These are phyloP conservation scores for Rhinopomastus cyanomelas DNA, from an alignment of 2,113 vertebrate species.

Conservation along the genomic window DNA sequence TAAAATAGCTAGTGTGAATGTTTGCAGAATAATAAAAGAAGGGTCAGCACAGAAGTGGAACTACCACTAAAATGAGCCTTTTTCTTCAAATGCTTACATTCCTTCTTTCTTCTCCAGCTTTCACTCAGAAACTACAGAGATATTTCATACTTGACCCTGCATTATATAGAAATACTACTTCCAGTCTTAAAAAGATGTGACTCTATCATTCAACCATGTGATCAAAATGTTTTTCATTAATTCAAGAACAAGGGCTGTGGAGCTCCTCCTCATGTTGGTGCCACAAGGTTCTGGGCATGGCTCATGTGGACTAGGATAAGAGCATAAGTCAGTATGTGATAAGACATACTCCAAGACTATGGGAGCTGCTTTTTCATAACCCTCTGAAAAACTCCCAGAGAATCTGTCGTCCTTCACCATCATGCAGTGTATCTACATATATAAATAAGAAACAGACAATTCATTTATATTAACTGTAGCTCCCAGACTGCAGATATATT, in stretches of 20 bases:
- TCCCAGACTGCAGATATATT: slow-evolving; percentile 10
- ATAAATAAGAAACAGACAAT: slow-evolving; percentile 43
- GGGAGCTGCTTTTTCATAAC: not conserved
- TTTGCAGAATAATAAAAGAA: not conserved
- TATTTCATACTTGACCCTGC: not conserved
- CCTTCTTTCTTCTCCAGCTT: not conserved
- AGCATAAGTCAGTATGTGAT: not conserved
- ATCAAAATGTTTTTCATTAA: not conserved
- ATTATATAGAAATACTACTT: not conserved
- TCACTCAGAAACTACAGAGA: not conserved
- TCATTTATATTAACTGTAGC: slow-evolving; percentile 20
- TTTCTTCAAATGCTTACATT: not conserved
- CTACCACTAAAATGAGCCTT: not conserved
- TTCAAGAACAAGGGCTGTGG: not conserved
- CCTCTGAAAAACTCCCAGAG: not conserved
- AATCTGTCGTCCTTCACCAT: not conserved
- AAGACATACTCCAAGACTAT: not conserved
- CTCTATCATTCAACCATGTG: not conserved
- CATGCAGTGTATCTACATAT: not conserved
- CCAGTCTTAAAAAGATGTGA: not conserved
- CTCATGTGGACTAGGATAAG: not conserved
- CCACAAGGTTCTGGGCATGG: not conserved
- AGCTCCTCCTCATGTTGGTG: not conserved
- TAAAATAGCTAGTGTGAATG: not conserved
- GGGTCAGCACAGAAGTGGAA: not conserved